Evolutionary conservation across 2,888 invertebrate genomes (phyloP).

Genomic region (Thalpophila matura): DNA sequence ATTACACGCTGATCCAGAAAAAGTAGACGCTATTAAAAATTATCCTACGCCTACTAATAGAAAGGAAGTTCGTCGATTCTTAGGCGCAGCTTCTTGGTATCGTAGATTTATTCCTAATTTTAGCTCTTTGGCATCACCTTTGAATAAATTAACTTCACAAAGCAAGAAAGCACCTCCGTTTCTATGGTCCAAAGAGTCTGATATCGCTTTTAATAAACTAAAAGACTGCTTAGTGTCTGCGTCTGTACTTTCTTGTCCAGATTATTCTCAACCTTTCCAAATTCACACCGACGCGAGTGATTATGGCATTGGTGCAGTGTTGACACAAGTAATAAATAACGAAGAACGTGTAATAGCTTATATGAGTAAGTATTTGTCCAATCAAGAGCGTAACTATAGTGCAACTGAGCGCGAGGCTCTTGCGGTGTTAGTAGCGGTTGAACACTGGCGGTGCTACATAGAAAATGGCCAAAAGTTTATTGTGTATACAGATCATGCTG

Average conservation of each 20-base stretch:
- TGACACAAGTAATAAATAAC: too few relatives aligned
- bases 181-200: neutral
- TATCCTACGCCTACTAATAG: conserved; percentile 12
- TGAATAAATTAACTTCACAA: neutral
- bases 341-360: conserved; percentile 17
- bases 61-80: conserved; percentile 10
- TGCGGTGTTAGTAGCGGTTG: conserved; percentile 59
- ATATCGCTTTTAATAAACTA: neutral
- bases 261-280: conserved; percentile 4
- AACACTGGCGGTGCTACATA: conserved; percentile 56
- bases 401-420: conserved; percentile 62
- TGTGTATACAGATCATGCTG: too few relatives aligned
- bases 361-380: conserved; percentile 23
- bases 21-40: conserved; percentile 22
- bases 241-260: conserved; percentile 1
- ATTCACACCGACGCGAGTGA: conserved; percentile 18
- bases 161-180: neutral
- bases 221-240: neutral
- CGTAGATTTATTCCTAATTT: conserved; percentile 1
- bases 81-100: neutral
- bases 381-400: conserved; percentile 57
- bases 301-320: conserved; percentile 21
- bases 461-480: conserved; percentile 36
- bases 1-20: conserved; percentile 7
- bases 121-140: neutral